These are phyloP conservation scores for Channa maculata DNA, from an alignment of 2,113 vertebrate genomes.

Conservation along the genomic window DNA sequence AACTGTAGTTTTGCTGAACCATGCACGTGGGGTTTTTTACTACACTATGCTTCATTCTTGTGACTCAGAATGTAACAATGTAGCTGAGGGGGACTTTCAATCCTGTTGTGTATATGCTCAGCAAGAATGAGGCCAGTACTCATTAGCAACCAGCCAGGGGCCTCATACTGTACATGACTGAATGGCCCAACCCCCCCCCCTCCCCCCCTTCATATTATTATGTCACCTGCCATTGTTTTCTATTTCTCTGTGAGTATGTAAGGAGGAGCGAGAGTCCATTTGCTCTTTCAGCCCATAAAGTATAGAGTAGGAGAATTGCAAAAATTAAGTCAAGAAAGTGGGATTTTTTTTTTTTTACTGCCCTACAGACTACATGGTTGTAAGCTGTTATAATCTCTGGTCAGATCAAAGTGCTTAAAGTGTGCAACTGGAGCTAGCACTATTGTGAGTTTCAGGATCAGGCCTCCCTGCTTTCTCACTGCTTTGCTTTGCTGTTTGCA, in stretches of 20 bases:
- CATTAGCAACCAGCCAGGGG: conserved; percentile 63
- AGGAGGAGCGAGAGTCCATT: not conserved
- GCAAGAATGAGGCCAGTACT: conserved; percentile 64
- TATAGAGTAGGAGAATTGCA: too few relatives aligned
- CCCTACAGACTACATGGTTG: not conserved
- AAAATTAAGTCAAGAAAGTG: too few relatives aligned
- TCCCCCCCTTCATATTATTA: conserved; percentile 43
- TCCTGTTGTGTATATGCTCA: conserved; percentile 36
- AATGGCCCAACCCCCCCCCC: conserved; percentile 33
- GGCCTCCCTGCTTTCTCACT: too few relatives aligned
- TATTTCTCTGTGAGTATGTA: conserved; percentile 4
- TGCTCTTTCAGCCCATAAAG: conserved; percentile 17
- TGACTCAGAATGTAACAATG: conserved; percentile 25
- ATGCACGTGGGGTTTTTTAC: rapidly evolving
- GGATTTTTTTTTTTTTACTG: too few relatives aligned
- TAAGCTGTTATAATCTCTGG: too few relatives aligned
- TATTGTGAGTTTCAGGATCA: too few relatives aligned
- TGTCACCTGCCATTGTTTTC: conserved; percentile 69
- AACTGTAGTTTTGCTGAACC: not conserved
- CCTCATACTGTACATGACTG: conserved; percentile 56
- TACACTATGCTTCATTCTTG: conserved; percentile 17
- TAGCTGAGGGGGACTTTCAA: conserved; percentile 2
- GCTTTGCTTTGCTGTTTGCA: too few relatives aligned
- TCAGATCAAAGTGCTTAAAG: too few relatives aligned
- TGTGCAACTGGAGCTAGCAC: too few relatives aligned